phyloP scores from a whole-genome alignment of 2,797 vertebrate genomes.

The Sebastes melanostomus region DNA sequence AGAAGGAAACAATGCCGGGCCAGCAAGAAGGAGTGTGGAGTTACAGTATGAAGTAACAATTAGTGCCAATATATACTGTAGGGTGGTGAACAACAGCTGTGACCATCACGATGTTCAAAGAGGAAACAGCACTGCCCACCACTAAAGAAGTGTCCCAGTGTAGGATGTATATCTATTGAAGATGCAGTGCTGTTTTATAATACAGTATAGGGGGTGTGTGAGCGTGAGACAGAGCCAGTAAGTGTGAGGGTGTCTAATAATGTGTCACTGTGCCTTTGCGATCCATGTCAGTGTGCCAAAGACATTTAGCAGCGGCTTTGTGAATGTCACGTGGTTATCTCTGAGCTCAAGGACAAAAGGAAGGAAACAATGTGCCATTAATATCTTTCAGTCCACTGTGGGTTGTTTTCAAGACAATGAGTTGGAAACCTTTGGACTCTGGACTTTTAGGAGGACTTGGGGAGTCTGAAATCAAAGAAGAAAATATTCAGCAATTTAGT shows the following conservation, averaged over 20 bases:
- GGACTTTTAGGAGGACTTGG: neutral
- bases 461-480: neutral
- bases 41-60: constrained; percentile 25
- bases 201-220: neutral
- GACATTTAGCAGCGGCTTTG: constrained; percentile 23
- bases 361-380: constrained; percentile 24
- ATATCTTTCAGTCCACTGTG: neutral
- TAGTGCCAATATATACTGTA: constrained; percentile 1
- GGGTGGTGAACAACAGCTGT: constrained; percentile 26
- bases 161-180: neutral
- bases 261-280: neutral
- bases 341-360: constrained; percentile 38
- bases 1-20: constrained; percentile 40
- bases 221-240: neutral
- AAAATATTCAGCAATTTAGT: neutral
- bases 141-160: neutral
- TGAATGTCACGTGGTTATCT: constrained; percentile 20
- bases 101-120: neutral
- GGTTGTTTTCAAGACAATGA: constrained; percentile 24
- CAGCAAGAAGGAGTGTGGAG: constrained; percentile 49
- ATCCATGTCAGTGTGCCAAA: neutral
- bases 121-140: neutral
- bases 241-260: neutral
- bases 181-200: neutral
- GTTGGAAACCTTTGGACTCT: neutral